Base-by-base conservation (phyloP, 1,140 invertebrate genomes). In the Laupala kohalensis region DNA sequence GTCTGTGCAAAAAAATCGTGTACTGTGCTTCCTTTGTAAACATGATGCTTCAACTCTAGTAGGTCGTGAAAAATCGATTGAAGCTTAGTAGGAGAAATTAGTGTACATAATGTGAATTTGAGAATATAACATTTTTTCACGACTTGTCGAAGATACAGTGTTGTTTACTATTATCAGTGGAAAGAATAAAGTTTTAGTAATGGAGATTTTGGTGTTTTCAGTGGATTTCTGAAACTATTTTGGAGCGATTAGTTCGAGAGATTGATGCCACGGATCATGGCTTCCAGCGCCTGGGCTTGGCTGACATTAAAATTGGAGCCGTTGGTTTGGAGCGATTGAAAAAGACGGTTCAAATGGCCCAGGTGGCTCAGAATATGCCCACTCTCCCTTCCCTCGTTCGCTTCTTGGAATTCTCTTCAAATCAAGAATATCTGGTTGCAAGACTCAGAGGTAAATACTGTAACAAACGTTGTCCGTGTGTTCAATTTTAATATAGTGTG, bases 381-480 rank as follows among this genome's bases (percentile, higher is more conserved):
- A 88, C 87, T 64, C 78, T 94, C 67, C 84, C 87, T 6, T 81
- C 85, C 63, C 76, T 95, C 4, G 80, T 94, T 15, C 89, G 89
- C 1, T 95, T 93, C 78, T 79, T 95, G 72, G 92, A 94, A 76
- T 78, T 92, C 6, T 88, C 87, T 5, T 84, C 85, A 5, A 92
- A 93, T 83, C 92, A 95, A 77, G 90, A 94, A 78, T 95, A 94
- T 81, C 78, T 94, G 12, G 86, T 92, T 3, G 86, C 87, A 69
- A 83, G 92, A 75, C 89, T 94, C 19, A 86, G 85, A 81, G 82
- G 85, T 83, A 77, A 19, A 19, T 53, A 53, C n/a, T n/a, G n/a
- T n/a, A n/a, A n/a, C n/a, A n/a, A n/a, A n/a, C n/a, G n/a, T n/a
- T n/a, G n/a, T n/a, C n/a, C n/a, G n/a, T n/a, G n/a, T n/a, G n/a